Percentiles rank a stretch among this genome's conserved stretches.
These are phyloP conservation scores for Meteorus sp. DNA, from an alignment of 1,140 invertebrate species.

Conservation along the genomic window DNA sequence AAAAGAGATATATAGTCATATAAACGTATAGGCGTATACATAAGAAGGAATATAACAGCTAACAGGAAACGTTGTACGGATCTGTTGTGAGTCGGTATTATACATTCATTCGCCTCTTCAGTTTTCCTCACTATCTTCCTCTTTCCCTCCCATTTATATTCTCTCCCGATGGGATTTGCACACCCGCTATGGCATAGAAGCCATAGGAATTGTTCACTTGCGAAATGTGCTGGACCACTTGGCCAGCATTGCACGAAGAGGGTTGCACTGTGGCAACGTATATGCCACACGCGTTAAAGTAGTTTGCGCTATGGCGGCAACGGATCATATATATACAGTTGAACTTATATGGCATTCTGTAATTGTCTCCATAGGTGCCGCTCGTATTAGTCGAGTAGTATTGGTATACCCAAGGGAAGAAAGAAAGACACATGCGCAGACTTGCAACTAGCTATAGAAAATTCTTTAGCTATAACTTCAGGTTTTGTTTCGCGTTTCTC, in stretches of 20 bases:
- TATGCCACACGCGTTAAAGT: too few species aligned
- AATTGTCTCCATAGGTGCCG: slow-evolving; percentile 51
- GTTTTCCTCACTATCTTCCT: too few species aligned
- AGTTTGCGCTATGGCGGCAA: too few species aligned
- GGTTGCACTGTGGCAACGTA: slow-evolving; percentile 3
- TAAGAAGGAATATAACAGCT: slow-evolving; percentile 37
- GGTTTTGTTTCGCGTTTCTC: slow-evolving; percentile 3
- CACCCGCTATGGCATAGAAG: slow-evolving; percentile 4
- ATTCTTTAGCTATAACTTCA: too few species aligned
- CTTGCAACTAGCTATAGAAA: slow-evolving; percentile 8
- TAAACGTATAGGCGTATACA: slow-evolving; percentile 12
- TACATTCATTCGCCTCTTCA: background rate
- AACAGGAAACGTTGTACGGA: slow-evolving; percentile 49
- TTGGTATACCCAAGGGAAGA: background rate
- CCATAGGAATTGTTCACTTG: too few species aligned
- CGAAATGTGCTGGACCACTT: slow-evolving; percentile 10
- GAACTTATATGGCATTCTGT: slow-evolving; percentile 52
- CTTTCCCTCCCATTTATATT: too few species aligned
- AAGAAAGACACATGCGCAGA: background rate
- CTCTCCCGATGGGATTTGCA: too few species aligned
- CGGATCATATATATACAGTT: slow-evolving; percentile 37
- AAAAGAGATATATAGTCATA: slow-evolving; percentile 33
- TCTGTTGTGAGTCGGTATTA: slow-evolving; percentile 15
- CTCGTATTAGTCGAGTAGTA: slow-evolving; percentile 23
- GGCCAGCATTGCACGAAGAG: background rate